phyloP scores from a whole-genome alignment of 2,888 invertebrate genomes.

The Parasteatoda lunata region DNA sequence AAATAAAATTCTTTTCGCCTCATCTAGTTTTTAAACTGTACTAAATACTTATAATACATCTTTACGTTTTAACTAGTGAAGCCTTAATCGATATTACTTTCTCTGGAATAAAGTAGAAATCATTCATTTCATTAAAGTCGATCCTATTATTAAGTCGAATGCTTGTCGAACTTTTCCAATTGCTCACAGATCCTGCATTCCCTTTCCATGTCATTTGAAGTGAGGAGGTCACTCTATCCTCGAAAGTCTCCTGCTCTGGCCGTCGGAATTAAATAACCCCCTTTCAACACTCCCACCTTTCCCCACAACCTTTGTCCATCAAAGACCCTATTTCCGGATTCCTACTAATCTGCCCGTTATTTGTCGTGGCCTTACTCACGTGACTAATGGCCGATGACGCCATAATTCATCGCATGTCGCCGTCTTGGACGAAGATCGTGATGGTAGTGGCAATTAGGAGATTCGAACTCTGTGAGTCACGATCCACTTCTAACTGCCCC shows the following conservation, averaged over 20 bases:
- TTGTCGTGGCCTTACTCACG: conserved; percentile 39
- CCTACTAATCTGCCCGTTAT: conserved; percentile 46
- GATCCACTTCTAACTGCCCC: conserved; percentile 7
- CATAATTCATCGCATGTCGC: conserved; percentile 36
- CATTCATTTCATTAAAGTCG: neutral
- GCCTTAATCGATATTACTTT: conserved; percentile 7
- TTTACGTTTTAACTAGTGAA: neutral
- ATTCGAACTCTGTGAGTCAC: conserved; percentile 46
- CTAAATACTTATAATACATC: neutral
- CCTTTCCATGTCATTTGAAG: neutral
- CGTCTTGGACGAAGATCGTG: conserved; percentile 16
- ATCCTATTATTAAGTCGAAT: neutral
- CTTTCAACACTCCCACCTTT: neutral
- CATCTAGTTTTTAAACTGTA: no score
- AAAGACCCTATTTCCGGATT: conserved; percentile 22
- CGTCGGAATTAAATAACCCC: conserved; percentile 1
- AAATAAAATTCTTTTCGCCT: no score
- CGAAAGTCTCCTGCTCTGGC: neutral
- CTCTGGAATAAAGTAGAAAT: neutral
- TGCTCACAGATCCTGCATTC: neutral
- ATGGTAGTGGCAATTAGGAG: conserved; percentile 41
- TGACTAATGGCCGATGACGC: conserved; percentile 57
- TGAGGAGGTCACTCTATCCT: neutral
- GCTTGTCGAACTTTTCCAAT: neutral
- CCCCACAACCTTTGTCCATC: neutral